Evolutionary conservation across 35 echinoderm and acorn worm species (phyloP), one percentile per base, ranked within the genome.

Genomic region (Chiridota heheva): DNA sequence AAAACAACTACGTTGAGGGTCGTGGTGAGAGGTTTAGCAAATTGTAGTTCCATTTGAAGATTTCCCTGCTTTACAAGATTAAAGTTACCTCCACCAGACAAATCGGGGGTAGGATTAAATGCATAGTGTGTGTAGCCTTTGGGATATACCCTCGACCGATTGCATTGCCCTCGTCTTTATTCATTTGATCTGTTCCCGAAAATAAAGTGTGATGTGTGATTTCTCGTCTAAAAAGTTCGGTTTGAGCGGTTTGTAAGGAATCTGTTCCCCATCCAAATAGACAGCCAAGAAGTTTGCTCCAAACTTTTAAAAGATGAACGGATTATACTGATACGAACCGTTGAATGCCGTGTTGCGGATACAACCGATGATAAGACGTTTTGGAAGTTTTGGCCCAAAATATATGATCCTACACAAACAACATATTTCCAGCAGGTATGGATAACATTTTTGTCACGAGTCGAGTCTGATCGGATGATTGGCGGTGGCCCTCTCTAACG

Each of bases 381-480:
- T 78, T 5, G 84, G 72, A 27, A 67, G 30, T n/a, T n/a, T n/a
- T n/a, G n/a, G n/a, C n/a, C n/a, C n/a, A n/a, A n/a, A n/a, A n/a
- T n/a, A n/a, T n/a, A n/a, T 59, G 60, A 58, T 87, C 84, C 48
- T 68, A 38, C 35, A 44, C 61, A 44, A 87, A 87, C 42, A 45
- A 73, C 68, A 84, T 28, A 58, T 76, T 86, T 67, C 84, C 84
- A 0, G 22, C 57, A 18, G 84, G 84, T 37, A 87, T 74, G 53
- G 65, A 4, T 37, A 78, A 56, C 41, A 48, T 56, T 26, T 87
- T 78, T 35, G 70, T 68, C 27, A 74, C 84, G 2, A 71, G n/a
- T n/a, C 72, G 22, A 56, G 71, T 64, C 60, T 61, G 61, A 87
- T 69, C n/a, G 72, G 84, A 57, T 87, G 80, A 63, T 87, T 87